phyloP scores from a whole-genome alignment of 2,888 invertebrate species.

The Dilophus febrilis region DNA sequence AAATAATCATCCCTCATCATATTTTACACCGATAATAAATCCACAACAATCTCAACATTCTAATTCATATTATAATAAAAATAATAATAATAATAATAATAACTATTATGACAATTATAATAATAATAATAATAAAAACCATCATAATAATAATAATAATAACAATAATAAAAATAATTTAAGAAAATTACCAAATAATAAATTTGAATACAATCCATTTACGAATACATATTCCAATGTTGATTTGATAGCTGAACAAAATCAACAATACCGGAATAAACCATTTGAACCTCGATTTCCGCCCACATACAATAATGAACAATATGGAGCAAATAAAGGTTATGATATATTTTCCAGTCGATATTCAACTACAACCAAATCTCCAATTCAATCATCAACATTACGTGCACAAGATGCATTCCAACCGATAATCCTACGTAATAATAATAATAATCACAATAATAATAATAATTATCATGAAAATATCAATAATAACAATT shows the following conservation, averaged over 20 bases:
- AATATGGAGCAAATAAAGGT: not conserved
- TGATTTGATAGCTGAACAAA: not conserved
- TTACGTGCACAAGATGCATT: not conserved
- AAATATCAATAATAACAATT: no score
- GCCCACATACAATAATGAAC: not conserved
- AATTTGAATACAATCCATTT: conserved; percentile 3
- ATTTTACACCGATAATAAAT: conserved; percentile 10
- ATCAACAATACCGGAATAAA: not conserved
- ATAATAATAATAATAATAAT: not conserved
- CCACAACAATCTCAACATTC: conserved; percentile 21
- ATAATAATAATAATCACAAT: no score
- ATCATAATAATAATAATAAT: no score
- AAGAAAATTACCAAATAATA: not conserved
- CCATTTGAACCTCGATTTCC: not conserved
- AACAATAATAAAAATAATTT: no score
- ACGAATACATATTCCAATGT: conserved; percentile 1
- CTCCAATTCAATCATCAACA: not conserved
- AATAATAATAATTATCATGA: no score
- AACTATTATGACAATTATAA: no score
- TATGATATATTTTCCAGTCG: not conserved
- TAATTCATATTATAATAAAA: conserved; percentile 1
- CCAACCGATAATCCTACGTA: not conserved
- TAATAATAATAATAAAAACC: no score
- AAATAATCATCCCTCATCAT: conserved; percentile 20
- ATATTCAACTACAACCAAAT: not conserved